These are phyloP conservation scores for Xyrauchen texanus DNA, from an alignment of 2,113 vertebrate species.

Conservation along the genomic window DNA sequence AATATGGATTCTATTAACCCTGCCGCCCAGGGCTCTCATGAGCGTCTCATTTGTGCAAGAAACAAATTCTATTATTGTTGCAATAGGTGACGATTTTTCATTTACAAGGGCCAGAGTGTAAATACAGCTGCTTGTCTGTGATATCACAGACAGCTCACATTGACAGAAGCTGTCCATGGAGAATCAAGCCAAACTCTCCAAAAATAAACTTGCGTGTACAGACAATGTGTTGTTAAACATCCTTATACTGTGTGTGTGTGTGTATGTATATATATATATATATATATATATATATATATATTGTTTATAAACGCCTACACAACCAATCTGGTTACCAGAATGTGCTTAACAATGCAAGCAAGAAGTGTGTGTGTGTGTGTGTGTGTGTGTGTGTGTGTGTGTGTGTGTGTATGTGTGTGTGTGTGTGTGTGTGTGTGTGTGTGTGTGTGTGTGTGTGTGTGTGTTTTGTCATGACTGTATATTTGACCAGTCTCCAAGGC, in stretches of 20 bases:
- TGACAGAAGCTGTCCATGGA: background rate
- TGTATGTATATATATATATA: too few relatives aligned
- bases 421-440: background rate
- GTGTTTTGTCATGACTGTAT: background rate
- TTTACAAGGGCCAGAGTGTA: constrained; percentile 77
- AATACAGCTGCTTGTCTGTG: constrained; percentile 77
- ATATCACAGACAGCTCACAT: background rate
- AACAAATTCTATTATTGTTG: constrained; percentile 85
- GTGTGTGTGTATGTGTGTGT: too few relatives aligned
- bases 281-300: background rate
- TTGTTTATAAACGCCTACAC: background rate
- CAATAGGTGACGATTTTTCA: constrained; percentile 80
- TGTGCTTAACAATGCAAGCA: too few relatives aligned
- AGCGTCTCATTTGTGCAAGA: constrained; percentile 87
- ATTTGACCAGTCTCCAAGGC: background rate
- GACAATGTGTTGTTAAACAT: background rate
- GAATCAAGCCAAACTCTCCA: too few relatives aligned
- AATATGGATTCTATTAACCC: constrained; percentile 90
- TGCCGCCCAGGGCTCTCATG: constrained; percentile 86
- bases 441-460: too few relatives aligned
- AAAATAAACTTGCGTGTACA: background rate
- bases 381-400: background rate
- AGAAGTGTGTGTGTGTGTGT: too few relatives aligned
- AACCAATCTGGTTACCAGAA: background rate
- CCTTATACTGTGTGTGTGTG: too few relatives aligned